These are phyloP conservation scores for Meteorus cinctellus DNA, from an alignment of 2,888 invertebrate species.

Conservation along the genomic window DNA sequence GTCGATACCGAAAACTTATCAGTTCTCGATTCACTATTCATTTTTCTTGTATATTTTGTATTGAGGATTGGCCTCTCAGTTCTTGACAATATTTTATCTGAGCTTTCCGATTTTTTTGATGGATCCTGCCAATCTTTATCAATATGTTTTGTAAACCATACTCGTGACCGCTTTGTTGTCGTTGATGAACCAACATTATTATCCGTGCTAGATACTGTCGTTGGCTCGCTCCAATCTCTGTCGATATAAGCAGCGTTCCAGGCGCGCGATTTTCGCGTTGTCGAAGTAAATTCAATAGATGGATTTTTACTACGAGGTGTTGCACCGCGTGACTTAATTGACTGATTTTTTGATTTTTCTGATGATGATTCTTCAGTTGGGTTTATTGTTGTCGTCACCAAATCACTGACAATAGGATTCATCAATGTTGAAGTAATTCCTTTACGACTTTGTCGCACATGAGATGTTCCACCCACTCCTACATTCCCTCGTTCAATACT, in stretches of 20 bases:
- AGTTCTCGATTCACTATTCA: conserved; percentile 48
- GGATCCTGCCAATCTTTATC: conserved; percentile 51
- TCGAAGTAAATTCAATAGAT: conserved; percentile 40
- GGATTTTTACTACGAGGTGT: conserved; percentile 45
- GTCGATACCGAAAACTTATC: conserved; percentile 41
- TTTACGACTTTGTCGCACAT: conserved; percentile 28
- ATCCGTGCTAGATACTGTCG: neutral
- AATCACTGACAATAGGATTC: conserved; percentile 35
- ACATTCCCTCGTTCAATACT: conserved; percentile 32
- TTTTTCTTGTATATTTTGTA: conserved; percentile 55
- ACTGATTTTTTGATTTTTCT: conserved; percentile 38
- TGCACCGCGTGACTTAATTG: conserved; percentile 36
- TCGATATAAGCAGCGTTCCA: conserved; percentile 46
- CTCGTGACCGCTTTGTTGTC: conserved; percentile 46
- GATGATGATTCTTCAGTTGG: conserved; percentile 22
- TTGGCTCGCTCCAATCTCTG: conserved; percentile 48
- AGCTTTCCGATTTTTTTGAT: conserved; percentile 30
- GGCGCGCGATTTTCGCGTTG: conserved; percentile 45
- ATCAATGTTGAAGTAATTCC: conserved; percentile 25
- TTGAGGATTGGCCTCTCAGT: neutral
- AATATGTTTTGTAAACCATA: conserved; percentile 48
- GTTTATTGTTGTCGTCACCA: conserved; percentile 40
- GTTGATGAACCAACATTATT: conserved; percentile 19
- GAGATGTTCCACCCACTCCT: conserved; percentile 21
- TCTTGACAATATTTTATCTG: conserved; percentile 37